phyloP scores from a whole-genome alignment of 2,888 invertebrate species.

The Poecilobothrus nobilitatus region DNA sequence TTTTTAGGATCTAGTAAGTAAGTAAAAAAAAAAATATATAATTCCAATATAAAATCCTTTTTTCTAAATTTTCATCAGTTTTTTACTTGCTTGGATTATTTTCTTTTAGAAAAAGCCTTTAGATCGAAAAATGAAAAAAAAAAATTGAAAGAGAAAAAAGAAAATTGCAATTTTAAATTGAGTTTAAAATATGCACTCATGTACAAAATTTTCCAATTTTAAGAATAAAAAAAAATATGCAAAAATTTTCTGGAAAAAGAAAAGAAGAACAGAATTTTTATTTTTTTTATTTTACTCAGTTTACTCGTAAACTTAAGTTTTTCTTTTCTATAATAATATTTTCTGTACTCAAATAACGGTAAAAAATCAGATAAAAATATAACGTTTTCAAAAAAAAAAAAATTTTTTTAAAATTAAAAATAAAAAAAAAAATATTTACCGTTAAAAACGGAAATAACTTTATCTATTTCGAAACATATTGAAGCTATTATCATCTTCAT shows the following conservation, averaged over 20 bases:
- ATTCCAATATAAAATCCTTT: no score
- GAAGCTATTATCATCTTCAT: neutral
- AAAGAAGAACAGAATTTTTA: neutral
- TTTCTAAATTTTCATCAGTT: no score
- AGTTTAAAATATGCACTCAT: neutral
- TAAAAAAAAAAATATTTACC: neutral
- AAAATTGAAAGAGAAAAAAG: neutral
- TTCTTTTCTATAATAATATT: neutral
- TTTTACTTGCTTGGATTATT: no score
- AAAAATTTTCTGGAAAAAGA: no score
- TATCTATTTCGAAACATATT: neutral
- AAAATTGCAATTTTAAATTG: neutral
- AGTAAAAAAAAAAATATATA: no score
- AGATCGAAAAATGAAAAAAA: no score
- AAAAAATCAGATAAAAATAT: neutral
- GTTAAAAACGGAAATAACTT: neutral
- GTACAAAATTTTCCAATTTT: neutral
- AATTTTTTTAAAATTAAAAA: neutral
- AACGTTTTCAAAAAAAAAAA: neutral
- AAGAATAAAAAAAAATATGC: neutral
- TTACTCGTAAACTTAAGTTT: no score
- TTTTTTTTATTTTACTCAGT: no score
- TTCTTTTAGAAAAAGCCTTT: no score
- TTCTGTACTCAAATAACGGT: neutral
- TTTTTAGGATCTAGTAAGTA: no score